These are phyloP conservation scores for Bothrops alternatus DNA, from an alignment of 2,797 vertebrate species.

Conservation along the genomic window DNA sequence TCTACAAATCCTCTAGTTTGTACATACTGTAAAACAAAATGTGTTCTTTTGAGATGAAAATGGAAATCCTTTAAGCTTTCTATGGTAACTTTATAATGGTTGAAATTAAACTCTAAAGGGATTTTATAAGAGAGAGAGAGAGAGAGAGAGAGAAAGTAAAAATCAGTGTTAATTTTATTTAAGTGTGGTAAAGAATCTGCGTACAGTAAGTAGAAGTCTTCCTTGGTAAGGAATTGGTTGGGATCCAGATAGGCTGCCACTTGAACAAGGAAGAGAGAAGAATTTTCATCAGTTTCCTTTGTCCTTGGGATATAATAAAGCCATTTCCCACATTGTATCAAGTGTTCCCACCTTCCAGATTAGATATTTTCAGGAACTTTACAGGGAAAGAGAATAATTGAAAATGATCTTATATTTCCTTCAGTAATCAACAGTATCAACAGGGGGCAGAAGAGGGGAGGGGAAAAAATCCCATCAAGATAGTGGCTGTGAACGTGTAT, in stretches of 20 bases:
- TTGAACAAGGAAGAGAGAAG: background rate
- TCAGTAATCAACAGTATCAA: background rate
- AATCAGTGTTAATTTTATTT: background rate
- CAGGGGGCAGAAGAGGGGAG: background rate
- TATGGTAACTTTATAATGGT: background rate
- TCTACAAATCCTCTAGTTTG: background rate
- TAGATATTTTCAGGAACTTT: background rate
- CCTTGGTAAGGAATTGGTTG: background rate
- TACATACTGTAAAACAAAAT: background rate
- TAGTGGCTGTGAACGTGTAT: background rate
- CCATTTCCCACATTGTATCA: background rate
- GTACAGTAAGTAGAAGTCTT: background rate
- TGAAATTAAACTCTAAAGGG: background rate
- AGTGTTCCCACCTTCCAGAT: background rate
- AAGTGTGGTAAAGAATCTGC: background rate
- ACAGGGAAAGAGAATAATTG: background rate
- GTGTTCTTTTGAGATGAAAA: background rate
- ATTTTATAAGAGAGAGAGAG: background rate
- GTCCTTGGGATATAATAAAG: background rate
- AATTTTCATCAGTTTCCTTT: background rate
- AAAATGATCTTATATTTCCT: background rate
- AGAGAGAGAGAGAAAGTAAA: background rate
- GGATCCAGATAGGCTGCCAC: background rate
- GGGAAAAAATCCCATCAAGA: background rate
- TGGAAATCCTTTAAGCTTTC: constrained; percentile 5